Conservation (phyloP, 2,888 invertebrate species). For the Scaptomyza caliginosa region DNA sequence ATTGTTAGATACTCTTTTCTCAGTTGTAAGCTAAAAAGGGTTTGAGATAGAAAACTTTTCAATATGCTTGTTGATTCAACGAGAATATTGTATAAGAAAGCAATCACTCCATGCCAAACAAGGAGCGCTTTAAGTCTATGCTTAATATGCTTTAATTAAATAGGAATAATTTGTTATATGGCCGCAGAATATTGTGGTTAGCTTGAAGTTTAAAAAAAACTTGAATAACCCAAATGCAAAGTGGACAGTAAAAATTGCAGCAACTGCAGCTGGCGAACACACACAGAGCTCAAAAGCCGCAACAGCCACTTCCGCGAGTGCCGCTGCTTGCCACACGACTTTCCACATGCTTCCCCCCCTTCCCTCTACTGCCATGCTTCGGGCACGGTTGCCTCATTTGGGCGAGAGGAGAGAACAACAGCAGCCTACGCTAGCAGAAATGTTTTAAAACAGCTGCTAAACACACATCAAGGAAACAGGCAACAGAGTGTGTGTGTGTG, state of each 20-base stretch:
- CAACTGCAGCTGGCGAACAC: conserved; percentile 55
- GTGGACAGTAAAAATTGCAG: conserved; percentile 64
- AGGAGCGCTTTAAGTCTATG: conserved; percentile 1
- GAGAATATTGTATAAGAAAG: no score
- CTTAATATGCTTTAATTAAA: conserved; percentile 21
- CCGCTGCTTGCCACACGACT: conserved; percentile 30
- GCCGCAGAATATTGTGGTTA: conserved; percentile 36
- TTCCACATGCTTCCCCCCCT: neutral
- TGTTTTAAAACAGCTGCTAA: conserved; percentile 70
- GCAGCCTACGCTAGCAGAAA: conserved; percentile 55
- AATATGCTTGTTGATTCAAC: neutral
- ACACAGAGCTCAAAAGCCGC: conserved; percentile 54
- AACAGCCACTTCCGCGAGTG: conserved; percentile 69
- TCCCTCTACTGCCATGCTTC: neutral
- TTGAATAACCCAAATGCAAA: conserved; percentile 41
- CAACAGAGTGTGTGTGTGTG: neutral
- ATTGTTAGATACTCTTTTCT: conserved; percentile 9
- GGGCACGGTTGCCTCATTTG: conserved; percentile 38
- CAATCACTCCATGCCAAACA: no score
- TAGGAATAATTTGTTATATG: conserved; percentile 9
- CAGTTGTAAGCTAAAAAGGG: neutral
- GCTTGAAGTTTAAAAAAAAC: conserved; percentile 41
- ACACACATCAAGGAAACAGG: conserved; percentile 52
- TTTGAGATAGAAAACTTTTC: neutral
- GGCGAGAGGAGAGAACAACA: conserved; percentile 16